Percentiles rank a stretch among this genome's conserved stretches.
Conservation (phyloP, 2,888 invertebrate genomes). For the Phengaris alcon region DNA sequence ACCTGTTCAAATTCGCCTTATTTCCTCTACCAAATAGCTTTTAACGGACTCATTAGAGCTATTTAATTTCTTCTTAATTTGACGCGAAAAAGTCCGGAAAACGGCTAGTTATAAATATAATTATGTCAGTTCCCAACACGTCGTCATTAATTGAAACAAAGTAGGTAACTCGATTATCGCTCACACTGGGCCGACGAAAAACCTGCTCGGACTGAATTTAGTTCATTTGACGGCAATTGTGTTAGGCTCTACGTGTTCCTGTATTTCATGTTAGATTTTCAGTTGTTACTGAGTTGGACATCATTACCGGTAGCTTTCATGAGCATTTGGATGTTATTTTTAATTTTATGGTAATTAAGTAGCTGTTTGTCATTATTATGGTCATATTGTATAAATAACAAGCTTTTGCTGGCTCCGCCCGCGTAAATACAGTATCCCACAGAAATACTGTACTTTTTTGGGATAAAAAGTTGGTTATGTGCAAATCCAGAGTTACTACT, state of each 20-base stretch:
- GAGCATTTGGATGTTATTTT: neutral
- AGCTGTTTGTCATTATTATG: too few species aligned
- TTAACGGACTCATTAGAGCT: neutral
- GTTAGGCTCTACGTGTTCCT: conserved; percentile 35
- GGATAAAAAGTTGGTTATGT: too few species aligned
- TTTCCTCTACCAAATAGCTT: too few species aligned
- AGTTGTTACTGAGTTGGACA: neutral
- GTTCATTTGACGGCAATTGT: conserved; percentile 43
- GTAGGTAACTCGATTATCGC: conserved; percentile 48
- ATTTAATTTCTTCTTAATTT: neutral
- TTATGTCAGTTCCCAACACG: conserved; percentile 28
- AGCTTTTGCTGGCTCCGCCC: too few species aligned
- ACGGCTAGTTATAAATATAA: conserved; percentile 18
- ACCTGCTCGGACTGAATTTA: conserved; percentile 41
- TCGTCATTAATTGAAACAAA: conserved; percentile 48
- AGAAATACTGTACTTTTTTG: too few species aligned
- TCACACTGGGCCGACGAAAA: conserved; percentile 40
- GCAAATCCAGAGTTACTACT: too few species aligned
- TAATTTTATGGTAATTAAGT: too few species aligned
- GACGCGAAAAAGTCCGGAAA: neutral
- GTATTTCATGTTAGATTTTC: conserved; percentile 29
- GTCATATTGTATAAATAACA: too few species aligned
- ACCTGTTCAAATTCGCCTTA: too few species aligned
- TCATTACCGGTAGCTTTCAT: conserved; percentile 8
- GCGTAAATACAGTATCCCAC: too few species aligned